phyloP scores from a whole-genome alignment of 2,797 vertebrate species.

The Liasis olivaceus region DNA sequence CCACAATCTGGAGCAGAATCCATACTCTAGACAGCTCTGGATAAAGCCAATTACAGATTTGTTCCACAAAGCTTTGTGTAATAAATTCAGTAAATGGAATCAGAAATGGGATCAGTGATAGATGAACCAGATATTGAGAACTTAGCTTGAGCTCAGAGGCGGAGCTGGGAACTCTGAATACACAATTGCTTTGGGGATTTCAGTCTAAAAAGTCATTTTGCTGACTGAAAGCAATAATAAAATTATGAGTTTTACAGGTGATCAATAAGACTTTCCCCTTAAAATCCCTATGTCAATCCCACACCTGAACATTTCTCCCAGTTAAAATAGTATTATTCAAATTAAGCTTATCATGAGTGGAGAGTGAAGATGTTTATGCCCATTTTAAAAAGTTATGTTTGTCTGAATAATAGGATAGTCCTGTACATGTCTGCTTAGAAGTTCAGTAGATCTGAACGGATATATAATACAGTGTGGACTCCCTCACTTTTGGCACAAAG shows the following conservation, averaged over 20 bases:
- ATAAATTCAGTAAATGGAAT: not conserved
- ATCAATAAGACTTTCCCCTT: not conserved
- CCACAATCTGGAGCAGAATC: not conserved
- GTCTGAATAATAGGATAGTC: not conserved
- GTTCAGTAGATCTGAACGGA: not conserved
- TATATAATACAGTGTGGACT: not conserved
- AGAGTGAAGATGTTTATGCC: not conserved
- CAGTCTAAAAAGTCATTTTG: not conserved
- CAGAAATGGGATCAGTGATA: not conserved
- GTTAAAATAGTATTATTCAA: not conserved
- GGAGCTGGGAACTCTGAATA: not conserved
- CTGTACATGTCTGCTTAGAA: not conserved
- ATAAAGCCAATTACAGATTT: not conserved
- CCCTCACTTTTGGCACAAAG: not conserved
- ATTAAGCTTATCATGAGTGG: not conserved
- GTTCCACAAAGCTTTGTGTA: not conserved
- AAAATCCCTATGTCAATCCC: not conserved
- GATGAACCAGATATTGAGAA: not conserved
- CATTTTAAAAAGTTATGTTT: not conserved
- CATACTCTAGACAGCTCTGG: not conserved
- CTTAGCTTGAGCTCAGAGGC: not conserved
- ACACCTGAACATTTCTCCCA: not conserved
- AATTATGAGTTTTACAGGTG: not conserved
- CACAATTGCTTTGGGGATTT: not conserved
- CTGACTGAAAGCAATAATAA: not conserved